phyloP scores from a whole-genome alignment of 2,797 vertebrate genomes.

The Xenopus petersii region DNA sequence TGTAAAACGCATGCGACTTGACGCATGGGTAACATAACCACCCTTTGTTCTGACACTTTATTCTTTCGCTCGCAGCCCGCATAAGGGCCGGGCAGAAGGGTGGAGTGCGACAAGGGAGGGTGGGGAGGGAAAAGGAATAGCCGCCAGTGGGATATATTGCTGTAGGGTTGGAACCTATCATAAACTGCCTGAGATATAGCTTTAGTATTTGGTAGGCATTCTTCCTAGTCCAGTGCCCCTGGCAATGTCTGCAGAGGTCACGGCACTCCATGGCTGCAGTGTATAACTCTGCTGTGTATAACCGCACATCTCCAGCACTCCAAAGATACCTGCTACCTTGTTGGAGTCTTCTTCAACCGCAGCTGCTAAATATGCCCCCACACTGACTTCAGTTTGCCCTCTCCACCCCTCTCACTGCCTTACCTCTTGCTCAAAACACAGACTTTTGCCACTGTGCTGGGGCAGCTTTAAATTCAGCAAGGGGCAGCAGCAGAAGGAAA shows the following conservation, averaged over 20 bases:
- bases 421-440: neutral
- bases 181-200: constrained; percentile 67
- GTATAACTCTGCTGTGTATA: constrained; percentile 6
- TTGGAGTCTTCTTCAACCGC: constrained; percentile 17
- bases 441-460: neutral
- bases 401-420: constrained; percentile 4
- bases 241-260: constrained; percentile 43
- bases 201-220: constrained; percentile 65
- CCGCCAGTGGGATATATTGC: constrained; percentile 41
- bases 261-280: constrained; percentile 19
- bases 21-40: constrained; percentile 88
- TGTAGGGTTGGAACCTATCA: constrained; percentile 49
- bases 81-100: neutral
- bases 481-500: constrained; percentile 9
- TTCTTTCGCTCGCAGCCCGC: constrained; percentile 22
- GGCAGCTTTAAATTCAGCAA: constrained; percentile 16
- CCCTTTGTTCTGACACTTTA: constrained; percentile 30
- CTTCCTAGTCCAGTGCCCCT: constrained; percentile 44
- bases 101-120: constrained; percentile 15
- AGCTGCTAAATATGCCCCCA: constrained; percentile 36
- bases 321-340: constrained; percentile 19
- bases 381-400: constrained; percentile 22
- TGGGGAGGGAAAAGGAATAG: constrained; percentile 9
- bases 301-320: constrained; percentile 23
- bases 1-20: constrained; percentile 90